These are phyloP conservation scores for Dorcus parallelipipedus DNA, from an alignment of 2,888 invertebrate genomes.

Conservation along the genomic window DNA sequence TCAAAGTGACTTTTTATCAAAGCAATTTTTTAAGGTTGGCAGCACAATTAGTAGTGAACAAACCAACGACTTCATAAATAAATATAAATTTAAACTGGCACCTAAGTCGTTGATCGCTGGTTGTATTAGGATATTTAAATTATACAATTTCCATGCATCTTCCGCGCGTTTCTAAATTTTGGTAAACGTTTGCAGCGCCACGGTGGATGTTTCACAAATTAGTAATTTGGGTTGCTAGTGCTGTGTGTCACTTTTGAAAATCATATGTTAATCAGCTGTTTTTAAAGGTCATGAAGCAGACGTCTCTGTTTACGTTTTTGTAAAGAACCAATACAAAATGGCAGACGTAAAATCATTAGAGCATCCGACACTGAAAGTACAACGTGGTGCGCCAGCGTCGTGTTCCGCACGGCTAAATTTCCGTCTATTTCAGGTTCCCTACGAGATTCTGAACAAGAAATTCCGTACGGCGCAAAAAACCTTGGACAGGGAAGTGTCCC, in stretches of 20 bases:
- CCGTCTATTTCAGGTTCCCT: constrained; percentile 73
- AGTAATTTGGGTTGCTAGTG: background rate
- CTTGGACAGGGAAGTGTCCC: constrained; percentile 87
- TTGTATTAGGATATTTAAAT: too few relatives aligned
- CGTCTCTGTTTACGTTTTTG: constrained; percentile 11
- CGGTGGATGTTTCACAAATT: background rate
- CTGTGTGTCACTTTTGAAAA: background rate
- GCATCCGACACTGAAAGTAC: constrained; percentile 90
- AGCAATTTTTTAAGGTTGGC: too few relatives aligned
- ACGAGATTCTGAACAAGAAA: constrained; percentile 95
- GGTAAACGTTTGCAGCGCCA: too few relatives aligned
- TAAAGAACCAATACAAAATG: constrained; percentile 54
- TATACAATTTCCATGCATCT: too few relatives aligned
- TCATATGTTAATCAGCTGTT: constrained; percentile 24
- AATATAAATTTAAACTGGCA: too few relatives aligned
- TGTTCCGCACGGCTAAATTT: background rate
- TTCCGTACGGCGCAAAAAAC: constrained; percentile 94
- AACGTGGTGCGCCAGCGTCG: constrained; percentile 26
- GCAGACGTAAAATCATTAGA: constrained; percentile 92
- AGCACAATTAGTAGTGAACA: too few relatives aligned
- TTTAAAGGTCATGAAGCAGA: constrained; percentile 15
- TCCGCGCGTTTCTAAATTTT: too few relatives aligned
- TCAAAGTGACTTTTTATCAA: too few relatives aligned
- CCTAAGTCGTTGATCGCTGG: too few relatives aligned
- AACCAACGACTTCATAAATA: too few relatives aligned